These are phyloP conservation scores for human DNA, from an alignment of 2,113 vertebrate genomes.

Conservation along the genomic window GRCh38 chr4:188866501-188867000, in stretches of 20 bases:
- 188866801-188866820: neutral
- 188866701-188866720: neutral
- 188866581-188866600: neutral
- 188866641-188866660: neutral
- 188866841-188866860: neutral
- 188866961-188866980: neutral
- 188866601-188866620: neutral
- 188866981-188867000: neutral
- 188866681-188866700: neutral
- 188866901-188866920: slow-evolving; percentile 45
- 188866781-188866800: neutral
- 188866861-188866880: neutral
- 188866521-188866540: neutral
- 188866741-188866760: slow-evolving; percentile 12
- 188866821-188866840: slow-evolving; percentile 50
- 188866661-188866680: neutral
- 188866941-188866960: slow-evolving; percentile 38
- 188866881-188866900: slow-evolving; percentile 43
- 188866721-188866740: neutral
- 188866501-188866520: neutral
- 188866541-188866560: neutral
- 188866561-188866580: neutral
- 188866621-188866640: neutral
- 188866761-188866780: neutral
- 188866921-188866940: slow-evolving; percentile 21